These are phyloP conservation scores for Polypedilum pembai DNA, from an alignment of 1,140 invertebrate species.

Conservation along the genomic window DNA sequence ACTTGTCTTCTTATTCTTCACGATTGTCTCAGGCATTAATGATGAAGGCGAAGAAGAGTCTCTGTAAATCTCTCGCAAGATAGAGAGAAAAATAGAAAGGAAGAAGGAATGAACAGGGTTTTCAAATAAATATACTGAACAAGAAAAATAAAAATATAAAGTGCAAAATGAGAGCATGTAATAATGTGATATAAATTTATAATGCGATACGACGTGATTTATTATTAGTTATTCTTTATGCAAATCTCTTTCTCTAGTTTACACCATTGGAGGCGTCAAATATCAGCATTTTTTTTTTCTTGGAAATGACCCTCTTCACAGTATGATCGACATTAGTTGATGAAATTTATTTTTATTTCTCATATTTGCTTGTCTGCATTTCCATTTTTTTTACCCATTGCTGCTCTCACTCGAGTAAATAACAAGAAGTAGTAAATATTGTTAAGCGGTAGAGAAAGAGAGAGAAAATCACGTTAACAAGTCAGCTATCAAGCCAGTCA, in stretches of 20 bases:
- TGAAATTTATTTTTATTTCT: not conserved
- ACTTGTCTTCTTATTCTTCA: not conserved
- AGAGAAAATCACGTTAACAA: not conserved
- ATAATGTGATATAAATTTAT: not conserved
- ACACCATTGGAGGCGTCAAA: slow-evolving; percentile 7
- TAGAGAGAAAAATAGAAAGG: not conserved
- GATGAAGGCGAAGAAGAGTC: not conserved
- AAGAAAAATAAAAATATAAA: not conserved
- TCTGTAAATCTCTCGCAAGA: not conserved
- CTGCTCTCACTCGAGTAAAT: not conserved
- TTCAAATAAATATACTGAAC: not conserved
- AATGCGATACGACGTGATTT: slow-evolving; percentile 1
- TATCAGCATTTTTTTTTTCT: slow-evolving; percentile 6
- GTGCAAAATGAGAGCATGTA: not conserved
- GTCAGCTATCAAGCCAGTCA: not conserved
- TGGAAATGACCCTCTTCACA: not conserved
- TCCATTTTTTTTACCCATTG: not conserved
- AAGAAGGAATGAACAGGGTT: not conserved
- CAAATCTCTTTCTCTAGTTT: not conserved
- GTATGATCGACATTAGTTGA: slow-evolving; percentile 9
- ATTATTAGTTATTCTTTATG: not conserved
- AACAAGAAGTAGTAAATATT: not conserved
- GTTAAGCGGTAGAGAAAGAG: not conserved
- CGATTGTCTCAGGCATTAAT: not conserved
- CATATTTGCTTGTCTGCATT: not conserved